These are phyloP conservation scores for Octonoba sinensis DNA, from an alignment of 2,888 invertebrate species.

Conservation along the genomic window DNA sequence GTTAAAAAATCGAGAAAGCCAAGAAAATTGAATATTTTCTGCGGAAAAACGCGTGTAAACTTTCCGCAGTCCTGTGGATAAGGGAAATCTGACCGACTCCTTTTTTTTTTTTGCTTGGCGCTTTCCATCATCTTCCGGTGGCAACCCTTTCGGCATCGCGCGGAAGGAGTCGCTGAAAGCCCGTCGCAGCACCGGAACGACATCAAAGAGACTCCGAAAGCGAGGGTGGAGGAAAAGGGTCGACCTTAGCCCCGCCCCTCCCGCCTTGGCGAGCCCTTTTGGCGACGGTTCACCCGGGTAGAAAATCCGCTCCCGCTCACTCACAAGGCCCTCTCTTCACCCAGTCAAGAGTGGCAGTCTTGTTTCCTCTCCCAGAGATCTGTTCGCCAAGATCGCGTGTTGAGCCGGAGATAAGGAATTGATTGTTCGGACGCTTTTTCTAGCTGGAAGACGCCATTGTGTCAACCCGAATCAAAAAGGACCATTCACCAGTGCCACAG, in stretches of 20 bases:
- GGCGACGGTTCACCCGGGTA: constrained; percentile 28
- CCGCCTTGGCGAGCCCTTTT: constrained; percentile 36
- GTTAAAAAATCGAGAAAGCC: no score
- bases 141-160: constrained; percentile 30
- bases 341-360: constrained; percentile 32
- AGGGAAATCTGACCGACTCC: no score
- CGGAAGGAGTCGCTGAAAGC: constrained; percentile 43
- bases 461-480: constrained; percentile 26
- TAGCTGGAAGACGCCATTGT: constrained; percentile 51
- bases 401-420: constrained; percentile 55
- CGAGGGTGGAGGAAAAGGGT: constrained; percentile 18
- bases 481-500: constrained; percentile 22
- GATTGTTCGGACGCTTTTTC: constrained; percentile 35
- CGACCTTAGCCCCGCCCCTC: constrained; percentile 28
- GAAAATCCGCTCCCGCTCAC: background rate
- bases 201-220: constrained; percentile 31
- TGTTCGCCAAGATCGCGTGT: constrained; percentile 7
- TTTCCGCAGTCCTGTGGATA: no score
- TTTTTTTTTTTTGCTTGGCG: no score
- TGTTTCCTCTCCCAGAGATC: constrained; percentile 35
- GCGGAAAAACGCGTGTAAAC: no score
- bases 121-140: background rate
- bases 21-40: no score
- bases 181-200: constrained; percentile 30
- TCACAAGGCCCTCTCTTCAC: constrained; percentile 33